Percentiles rank a stretch among this genome's conserved stretches.
Evolutionary conservation across 2,113 vertebrate species (phyloP).

Genomic region (Anarrhichthys ocellatus): DNA sequence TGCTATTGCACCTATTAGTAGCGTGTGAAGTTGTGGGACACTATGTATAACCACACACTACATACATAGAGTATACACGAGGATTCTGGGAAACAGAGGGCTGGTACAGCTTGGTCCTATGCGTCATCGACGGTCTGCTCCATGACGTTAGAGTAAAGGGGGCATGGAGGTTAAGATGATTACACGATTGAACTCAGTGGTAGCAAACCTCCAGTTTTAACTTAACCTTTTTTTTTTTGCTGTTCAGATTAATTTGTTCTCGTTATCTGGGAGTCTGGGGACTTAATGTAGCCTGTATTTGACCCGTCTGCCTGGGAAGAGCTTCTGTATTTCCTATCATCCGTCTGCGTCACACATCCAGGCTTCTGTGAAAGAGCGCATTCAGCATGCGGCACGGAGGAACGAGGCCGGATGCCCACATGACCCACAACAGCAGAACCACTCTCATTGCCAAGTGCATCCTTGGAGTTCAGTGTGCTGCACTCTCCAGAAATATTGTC

Average conservation of each 20-base stretch:
- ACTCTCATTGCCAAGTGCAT: constrained; percentile 22
- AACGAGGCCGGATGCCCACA: constrained; percentile 56
- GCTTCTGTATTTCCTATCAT: constrained; percentile 38
- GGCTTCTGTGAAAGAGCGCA: constrained; percentile 74
- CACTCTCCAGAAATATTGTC: constrained; percentile 1
- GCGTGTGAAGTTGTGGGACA: too few species aligned
- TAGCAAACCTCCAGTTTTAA: not conserved
- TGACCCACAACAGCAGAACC: constrained; percentile 57
- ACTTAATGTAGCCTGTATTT: constrained; percentile 30
- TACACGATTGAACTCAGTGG: not conserved
- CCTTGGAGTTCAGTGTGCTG: constrained; percentile 14
- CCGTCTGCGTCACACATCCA: constrained; percentile 68
- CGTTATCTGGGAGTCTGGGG: not conserved
- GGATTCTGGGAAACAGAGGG: not conserved
- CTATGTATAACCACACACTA: too few species aligned
- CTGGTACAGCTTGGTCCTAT: not conserved
- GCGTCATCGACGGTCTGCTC: constrained; percentile 5
- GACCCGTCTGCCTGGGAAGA: constrained; percentile 31
- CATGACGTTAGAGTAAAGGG: not conserved
- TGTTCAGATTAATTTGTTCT: not conserved
- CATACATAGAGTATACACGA: not conserved
- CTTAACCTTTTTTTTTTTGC: not conserved
- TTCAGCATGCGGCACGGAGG: constrained; percentile 66
- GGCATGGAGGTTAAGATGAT: constrained; percentile 29
- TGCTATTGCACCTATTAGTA: not conserved